These are phyloP conservation scores for Rhabdornis inornatus DNA, from an alignment of 2,113 vertebrate species.

Conservation along the genomic window DNA sequence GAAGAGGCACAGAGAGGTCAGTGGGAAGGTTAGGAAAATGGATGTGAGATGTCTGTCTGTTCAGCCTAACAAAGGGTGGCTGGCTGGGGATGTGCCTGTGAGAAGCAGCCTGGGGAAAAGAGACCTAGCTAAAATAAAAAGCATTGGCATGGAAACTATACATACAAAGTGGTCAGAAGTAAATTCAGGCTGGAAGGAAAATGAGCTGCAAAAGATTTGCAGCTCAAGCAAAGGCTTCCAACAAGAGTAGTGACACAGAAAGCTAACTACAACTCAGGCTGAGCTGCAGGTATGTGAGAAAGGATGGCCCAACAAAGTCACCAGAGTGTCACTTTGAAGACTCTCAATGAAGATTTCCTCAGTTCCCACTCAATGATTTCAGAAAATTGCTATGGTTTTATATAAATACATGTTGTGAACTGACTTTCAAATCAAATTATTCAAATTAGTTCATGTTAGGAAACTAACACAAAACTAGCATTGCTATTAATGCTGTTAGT, in stretches of 20 bases:
- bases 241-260: background rate
- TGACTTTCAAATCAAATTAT: background rate
- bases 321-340: background rate
- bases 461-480: background rate
- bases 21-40: constrained; percentile 24
- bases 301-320: background rate
- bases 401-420: background rate
- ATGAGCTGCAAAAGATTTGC: background rate
- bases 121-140: background rate
- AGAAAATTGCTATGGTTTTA: background rate
- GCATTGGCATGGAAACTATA: background rate
- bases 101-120: background rate
- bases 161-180: background rate
- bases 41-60: background rate
- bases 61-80: background rate
- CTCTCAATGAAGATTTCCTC: background rate
- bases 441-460: background rate
- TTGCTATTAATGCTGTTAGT: background rate
- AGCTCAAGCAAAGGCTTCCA: background rate
- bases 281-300: background rate
- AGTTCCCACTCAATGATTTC: background rate
- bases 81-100: rapidly evolving
- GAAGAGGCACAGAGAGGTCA: constrained; percentile 29
- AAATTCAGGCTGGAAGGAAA: background rate
- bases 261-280: background rate